Evolutionary conservation across 2,888 invertebrate species (phyloP).

Genomic region (Cylloceria caligata): DNA sequence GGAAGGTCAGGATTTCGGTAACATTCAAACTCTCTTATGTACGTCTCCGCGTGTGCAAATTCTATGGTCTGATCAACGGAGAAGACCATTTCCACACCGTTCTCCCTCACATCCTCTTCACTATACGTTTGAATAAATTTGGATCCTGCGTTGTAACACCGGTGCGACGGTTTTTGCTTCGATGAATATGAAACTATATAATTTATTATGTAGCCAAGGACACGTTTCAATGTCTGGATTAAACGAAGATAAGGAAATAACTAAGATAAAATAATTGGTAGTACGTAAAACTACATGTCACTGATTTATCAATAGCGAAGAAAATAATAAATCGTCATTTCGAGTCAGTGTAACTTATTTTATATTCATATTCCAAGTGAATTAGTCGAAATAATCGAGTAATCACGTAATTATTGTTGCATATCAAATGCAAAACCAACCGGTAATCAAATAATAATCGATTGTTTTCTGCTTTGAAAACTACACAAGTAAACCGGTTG

Average conservation of each 20-base stretch:
- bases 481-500: too few relatives aligned
- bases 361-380: too few relatives aligned
- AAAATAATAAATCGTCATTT: too few relatives aligned
- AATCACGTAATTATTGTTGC: too few relatives aligned
- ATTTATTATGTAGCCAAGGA: neutral
- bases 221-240: neutral
- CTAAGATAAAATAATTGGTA: too few relatives aligned
- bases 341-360: too few relatives aligned
- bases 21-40: slow-evolving; percentile 60
- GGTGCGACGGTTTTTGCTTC: slow-evolving; percentile 65
- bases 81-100: slow-evolving; percentile 30
- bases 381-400: too few relatives aligned
- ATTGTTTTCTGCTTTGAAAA: too few relatives aligned
- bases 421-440: too few relatives aligned
- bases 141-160: slow-evolving; percentile 22
- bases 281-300: neutral
- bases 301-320: too few relatives aligned
- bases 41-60: slow-evolving; percentile 52
- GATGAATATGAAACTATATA: slow-evolving; percentile 53
- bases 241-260: too few relatives aligned
- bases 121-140: slow-evolving; percentile 70
- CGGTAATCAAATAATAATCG: too few relatives aligned
- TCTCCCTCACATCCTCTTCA: slow-evolving; percentile 41
- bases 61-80: slow-evolving; percentile 59
- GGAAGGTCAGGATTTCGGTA: slow-evolving; percentile 77